Evolutionary conservation across 2,113 vertebrate species (phyloP).

Genomic region (Neolamprologus caudopunctatus): DNA sequence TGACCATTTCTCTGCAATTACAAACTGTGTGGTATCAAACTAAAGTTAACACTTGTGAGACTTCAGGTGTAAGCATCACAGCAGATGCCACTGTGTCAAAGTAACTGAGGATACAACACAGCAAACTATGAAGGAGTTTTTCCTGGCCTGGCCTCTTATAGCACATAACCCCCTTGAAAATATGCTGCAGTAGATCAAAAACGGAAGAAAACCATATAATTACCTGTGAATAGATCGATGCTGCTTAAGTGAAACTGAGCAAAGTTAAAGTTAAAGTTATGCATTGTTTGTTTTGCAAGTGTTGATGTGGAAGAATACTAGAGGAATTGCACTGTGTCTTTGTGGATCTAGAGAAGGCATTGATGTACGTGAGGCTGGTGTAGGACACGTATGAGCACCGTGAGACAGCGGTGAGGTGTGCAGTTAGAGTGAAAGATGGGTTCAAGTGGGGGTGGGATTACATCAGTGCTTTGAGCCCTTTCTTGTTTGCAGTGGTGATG

Average conservation of each 20-base stretch:
- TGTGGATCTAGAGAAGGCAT: background rate
- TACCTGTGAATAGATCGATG: fast-evolving
- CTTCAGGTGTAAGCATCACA: background rate
- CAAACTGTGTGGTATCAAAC: background rate
- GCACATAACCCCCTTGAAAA: background rate
- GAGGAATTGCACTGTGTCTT: background rate
- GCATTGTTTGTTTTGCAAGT: background rate
- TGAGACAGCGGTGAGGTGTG: background rate
- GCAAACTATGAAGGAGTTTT: background rate
- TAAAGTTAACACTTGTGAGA: background rate
- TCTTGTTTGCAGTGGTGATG: background rate
- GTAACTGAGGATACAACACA: background rate
- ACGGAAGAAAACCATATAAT: fast-evolving
- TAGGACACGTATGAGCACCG: background rate
- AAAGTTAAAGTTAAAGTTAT: background rate
- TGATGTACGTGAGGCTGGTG: background rate
- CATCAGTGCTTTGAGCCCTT: background rate
- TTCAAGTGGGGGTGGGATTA: background rate
- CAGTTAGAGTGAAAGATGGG: background rate
- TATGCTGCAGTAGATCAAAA: background rate
- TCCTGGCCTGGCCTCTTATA: fast-evolving
- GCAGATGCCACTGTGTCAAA: background rate
- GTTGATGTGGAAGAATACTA: fast-evolving
- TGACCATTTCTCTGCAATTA: background rate
- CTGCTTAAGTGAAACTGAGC: background rate